Conservation (phyloP, 2,888 invertebrate genomes). For the Rotaria socialis region DNA sequence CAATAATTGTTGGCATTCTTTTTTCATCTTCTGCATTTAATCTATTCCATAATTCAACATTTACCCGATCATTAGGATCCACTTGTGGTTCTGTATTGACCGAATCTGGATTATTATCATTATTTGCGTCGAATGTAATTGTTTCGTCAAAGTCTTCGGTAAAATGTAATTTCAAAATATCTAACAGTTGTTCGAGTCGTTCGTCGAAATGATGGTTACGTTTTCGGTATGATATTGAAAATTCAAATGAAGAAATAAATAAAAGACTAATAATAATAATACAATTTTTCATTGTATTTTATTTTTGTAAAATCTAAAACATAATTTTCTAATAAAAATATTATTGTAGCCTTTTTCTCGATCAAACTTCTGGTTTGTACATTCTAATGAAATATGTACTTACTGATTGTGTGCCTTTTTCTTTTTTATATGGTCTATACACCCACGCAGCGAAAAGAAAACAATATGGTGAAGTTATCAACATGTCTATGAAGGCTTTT, state of each 20-base stretch:
- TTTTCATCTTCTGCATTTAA: background rate
- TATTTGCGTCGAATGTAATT: background rate
- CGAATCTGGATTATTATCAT: background rate
- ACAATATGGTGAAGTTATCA: too few species aligned
- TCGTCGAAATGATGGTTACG: background rate
- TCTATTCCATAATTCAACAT: conserved; percentile 9
- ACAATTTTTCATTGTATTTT: background rate
- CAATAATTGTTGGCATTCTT: background rate
- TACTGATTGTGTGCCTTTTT: too few species aligned
- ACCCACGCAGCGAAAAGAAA: too few species aligned
- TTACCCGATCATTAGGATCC: background rate
- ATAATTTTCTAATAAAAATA: too few species aligned
- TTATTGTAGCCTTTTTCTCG: too few species aligned
- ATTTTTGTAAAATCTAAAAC: too few species aligned
- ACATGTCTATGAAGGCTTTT: too few species aligned
- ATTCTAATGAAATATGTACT: too few species aligned
- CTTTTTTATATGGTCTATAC: too few species aligned
- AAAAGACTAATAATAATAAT: background rate
- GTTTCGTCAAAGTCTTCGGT: background rate
- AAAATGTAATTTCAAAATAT: background rate
- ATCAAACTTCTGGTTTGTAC: too few species aligned
- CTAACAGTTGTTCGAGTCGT: background rate
- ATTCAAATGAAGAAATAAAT: background rate
- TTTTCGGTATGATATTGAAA: background rate
- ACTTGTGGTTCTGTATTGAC: background rate